Percentiles rank a stretch among this genome's conserved stretches.
Conservation (phyloP, 2,113 vertebrate genomes). For the Scytalopus superciliaris region DNA sequence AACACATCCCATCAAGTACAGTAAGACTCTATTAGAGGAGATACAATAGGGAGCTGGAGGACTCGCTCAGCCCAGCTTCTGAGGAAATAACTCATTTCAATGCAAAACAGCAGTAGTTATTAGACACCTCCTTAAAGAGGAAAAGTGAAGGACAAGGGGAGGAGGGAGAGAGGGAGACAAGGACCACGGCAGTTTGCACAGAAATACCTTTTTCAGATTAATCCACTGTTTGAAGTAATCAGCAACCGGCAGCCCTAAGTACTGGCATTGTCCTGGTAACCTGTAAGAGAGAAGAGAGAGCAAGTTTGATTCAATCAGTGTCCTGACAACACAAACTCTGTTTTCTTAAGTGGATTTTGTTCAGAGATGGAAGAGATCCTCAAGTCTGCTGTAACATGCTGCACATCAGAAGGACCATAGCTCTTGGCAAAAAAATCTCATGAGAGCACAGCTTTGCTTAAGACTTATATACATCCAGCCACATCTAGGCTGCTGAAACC, state of each 20-base stretch:
- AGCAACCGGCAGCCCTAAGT: constrained; percentile 83
- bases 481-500: neutral
- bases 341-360: constrained; percentile 52
- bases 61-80: constrained; percentile 55
- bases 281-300: constrained; percentile 75
- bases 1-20: constrained; percentile 70
- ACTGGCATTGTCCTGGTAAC: constrained; percentile 86
- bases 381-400: neutral
- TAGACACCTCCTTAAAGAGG: constrained; percentile 73
- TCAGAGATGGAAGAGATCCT: constrained; percentile 26
- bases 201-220: constrained; percentile 87
- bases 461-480: neutral
- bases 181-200: constrained; percentile 19
- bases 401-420: neutral
- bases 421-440: neutral
- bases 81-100: constrained; percentile 83
- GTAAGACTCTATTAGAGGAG: constrained; percentile 68
- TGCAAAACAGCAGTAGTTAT: constrained; percentile 85
- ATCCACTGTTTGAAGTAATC: constrained; percentile 90
- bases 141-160: constrained; percentile 28
- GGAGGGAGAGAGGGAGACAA: neutral
- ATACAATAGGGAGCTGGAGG: constrained; percentile 67
- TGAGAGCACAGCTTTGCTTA: neutral
- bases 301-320: constrained; percentile 62
- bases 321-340: constrained; percentile 43